Conservation (phyloP, 1,140 invertebrate genomes). For the Palaemon carinicauda region DNA sequence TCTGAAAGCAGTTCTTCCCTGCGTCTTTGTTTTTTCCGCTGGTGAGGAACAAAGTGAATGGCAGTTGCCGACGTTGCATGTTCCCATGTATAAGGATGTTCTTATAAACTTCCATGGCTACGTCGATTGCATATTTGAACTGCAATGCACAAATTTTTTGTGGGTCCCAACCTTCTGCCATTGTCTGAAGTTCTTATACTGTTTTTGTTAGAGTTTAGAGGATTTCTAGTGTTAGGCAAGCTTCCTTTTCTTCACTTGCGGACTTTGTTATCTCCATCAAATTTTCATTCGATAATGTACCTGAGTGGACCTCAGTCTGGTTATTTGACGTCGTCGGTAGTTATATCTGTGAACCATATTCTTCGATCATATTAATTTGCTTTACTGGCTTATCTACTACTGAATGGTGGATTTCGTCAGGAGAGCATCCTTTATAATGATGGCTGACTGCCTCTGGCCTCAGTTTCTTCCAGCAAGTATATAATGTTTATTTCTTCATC, state of each 20-base stretch:
- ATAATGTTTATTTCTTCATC: conserved; percentile 27
- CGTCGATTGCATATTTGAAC: not conserved
- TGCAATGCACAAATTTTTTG: not conserved
- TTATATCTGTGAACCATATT: conserved; percentile 61
- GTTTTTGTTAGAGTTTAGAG: not conserved
- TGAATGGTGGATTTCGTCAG: conserved; percentile 15
- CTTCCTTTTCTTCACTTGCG: conserved; percentile 6
- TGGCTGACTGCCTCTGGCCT: conserved; percentile 4
- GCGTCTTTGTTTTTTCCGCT: too few species aligned
- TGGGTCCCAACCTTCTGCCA: not conserved
- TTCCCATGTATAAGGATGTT: not conserved
- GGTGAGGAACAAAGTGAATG: conserved; percentile 1
- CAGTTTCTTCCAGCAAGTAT: conserved; percentile 18
- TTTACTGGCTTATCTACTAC: conserved; percentile 61
- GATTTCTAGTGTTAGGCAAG: not conserved
- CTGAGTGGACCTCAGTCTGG: conserved; percentile 41
- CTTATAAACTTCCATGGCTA: not conserved
- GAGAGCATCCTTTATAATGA: not conserved
- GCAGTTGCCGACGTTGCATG: not conserved
- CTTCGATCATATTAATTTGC: conserved; percentile 52
- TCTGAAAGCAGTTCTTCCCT: too few species aligned
- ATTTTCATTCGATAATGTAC: conserved; percentile 60
- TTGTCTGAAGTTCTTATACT: not conserved
- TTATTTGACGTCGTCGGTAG: conserved; percentile 23
- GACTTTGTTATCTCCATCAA: conserved; percentile 61